These are phyloP conservation scores for Pheosia gnoma DNA, from an alignment of 2,888 invertebrate genomes.

Conservation along the genomic window DNA sequence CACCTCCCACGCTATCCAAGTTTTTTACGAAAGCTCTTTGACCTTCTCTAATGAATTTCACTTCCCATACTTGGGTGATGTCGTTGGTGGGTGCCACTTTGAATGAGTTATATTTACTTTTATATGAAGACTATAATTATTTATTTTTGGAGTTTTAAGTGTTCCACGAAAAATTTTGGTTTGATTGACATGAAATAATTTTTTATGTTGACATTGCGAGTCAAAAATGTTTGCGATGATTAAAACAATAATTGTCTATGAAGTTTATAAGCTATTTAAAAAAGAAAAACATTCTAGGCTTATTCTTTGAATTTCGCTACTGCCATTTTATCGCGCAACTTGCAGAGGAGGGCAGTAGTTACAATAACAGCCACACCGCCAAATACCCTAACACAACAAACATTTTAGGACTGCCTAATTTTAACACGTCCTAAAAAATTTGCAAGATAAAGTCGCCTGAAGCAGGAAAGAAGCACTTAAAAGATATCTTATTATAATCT, in stretches of 20 bases:
- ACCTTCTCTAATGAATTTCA: constrained; percentile 63
- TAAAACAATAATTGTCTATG: not conserved
- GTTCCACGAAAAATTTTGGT: constrained; percentile 20
- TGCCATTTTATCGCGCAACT: too few relatives aligned
- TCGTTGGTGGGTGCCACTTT: constrained; percentile 63
- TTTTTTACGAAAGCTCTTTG: constrained; percentile 69
- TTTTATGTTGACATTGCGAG: not conserved
- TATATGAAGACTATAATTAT: not conserved
- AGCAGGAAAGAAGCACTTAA: too few relatives aligned
- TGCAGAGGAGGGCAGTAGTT: too few relatives aligned
- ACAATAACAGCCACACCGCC: too few relatives aligned
- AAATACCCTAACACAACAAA: too few relatives aligned
- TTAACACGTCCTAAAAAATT: too few relatives aligned
- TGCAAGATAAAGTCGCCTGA: too few relatives aligned
- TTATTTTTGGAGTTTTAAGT: not conserved
- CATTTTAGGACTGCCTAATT: too few relatives aligned
- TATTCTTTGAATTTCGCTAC: too few relatives aligned
- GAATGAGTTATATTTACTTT: constrained; percentile 28
- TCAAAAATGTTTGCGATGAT: not conserved
- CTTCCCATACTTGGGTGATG: constrained; percentile 71
- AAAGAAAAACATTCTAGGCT: too few relatives aligned
- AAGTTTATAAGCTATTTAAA: not conserved
- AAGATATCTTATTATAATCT: not conserved
- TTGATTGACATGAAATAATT: constrained; percentile 8
- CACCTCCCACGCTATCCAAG: constrained; percentile 70